These are phyloP conservation scores for Epirrhoe alternata DNA, from an alignment of 2,888 invertebrate species.

Conservation along the genomic window DNA sequence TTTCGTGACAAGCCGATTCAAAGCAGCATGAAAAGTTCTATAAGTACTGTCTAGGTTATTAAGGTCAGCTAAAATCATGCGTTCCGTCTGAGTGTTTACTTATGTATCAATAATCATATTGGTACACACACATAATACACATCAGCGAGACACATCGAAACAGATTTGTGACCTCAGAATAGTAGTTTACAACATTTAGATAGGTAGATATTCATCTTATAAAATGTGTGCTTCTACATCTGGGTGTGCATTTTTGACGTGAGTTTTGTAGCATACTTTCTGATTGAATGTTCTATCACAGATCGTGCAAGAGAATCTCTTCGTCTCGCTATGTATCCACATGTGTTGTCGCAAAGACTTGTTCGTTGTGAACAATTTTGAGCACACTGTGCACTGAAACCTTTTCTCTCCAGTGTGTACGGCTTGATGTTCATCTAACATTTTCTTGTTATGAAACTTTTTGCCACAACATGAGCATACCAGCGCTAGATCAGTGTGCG, in stretches of 20 bases:
- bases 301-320: constrained; percentile 64
- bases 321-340: constrained; percentile 73
- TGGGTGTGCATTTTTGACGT: constrained; percentile 66
- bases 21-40: not conserved
- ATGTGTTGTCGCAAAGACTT: constrained; percentile 73
- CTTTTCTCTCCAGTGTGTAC: constrained; percentile 80
- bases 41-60: not conserved
- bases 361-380: constrained; percentile 78
- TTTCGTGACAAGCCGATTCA: constrained; percentile 5
- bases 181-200: too few species aligned
- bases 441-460: constrained; percentile 60
- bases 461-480: constrained; percentile 66
- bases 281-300: constrained; percentile 73
- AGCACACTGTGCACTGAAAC: constrained; percentile 74
- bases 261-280: constrained; percentile 69
- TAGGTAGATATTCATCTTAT: not conserved
- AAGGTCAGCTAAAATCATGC: not conserved
- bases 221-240: constrained; percentile 43
- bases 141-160: too few species aligned
- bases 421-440: constrained; percentile 71
- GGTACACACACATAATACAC: too few species aligned
- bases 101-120: too few species aligned
- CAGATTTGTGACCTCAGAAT: too few species aligned
- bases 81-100: too few species aligned
- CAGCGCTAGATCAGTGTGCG: constrained; percentile 65